Percentiles rank a stretch among this genome's conserved stretches.
phyloP scores from a whole-genome alignment of 2,113 vertebrate genomes.

The Corythornis vintsioides region DNA sequence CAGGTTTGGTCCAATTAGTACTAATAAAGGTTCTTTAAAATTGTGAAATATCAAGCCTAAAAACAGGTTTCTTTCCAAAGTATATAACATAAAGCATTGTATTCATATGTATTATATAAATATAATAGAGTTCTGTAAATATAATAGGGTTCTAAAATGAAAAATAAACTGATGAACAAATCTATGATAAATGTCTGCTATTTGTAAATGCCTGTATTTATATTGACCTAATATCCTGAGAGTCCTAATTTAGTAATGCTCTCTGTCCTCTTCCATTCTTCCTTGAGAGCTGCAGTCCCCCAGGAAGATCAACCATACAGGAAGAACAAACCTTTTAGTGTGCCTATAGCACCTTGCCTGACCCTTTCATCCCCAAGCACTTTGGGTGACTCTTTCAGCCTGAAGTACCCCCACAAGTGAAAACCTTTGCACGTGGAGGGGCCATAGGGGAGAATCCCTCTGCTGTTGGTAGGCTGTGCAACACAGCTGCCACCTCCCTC shows the following conservation, averaged over 20 bases:
- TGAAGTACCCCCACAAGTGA: background rate
- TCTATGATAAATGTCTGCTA: background rate
- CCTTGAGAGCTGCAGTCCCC: background rate
- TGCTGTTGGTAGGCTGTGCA: background rate
- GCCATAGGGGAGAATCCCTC: background rate
- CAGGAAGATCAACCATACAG: background rate
- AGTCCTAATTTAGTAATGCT: background rate
- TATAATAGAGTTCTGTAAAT: too few relatives aligned
- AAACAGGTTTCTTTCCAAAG: background rate
- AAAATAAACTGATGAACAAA: background rate
- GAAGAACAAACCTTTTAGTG: background rate
- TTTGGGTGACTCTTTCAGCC: background rate
- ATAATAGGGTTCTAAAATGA: background rate
- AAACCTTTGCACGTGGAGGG: background rate
- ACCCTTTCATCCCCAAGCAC: too few relatives aligned
- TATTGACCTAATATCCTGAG: background rate
- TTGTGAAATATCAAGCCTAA: background rate
- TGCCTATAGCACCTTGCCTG: background rate
- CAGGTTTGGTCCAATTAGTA: background rate
- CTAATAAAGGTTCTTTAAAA: background rate
- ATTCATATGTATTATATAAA: background rate
- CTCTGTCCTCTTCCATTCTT: background rate
- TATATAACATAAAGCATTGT: background rate
- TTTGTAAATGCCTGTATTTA: background rate
- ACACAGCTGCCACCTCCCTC: background rate